Evolutionary conservation across 92 coral and sea anemone genomes (phyloP), one percentile per base, ranked within the genome.

Genomic region (Epizoanthus illoricatus): DNA sequence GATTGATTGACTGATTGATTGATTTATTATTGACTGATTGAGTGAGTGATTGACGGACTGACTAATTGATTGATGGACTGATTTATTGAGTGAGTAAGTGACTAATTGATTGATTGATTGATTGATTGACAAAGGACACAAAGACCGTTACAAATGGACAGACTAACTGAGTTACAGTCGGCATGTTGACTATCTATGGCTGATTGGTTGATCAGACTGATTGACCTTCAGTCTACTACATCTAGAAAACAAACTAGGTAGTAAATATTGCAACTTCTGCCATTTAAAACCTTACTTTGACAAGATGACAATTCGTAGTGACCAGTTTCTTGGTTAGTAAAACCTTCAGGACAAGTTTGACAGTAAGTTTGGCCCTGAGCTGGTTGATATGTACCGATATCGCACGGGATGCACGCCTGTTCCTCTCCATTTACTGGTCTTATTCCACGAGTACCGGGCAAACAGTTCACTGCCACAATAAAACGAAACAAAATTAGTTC

Each of bases 361-460:
- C 94, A 89, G 4, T 78, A 52, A 56, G 59, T 75, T 39, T 86
- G 90, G 28, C 92, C 94, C 24, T 87, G 71, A 81, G 21, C 23
- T 15, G 90, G 84, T 64, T 91, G 94, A 81, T 88, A 86, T 20
- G 89, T 63, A 42, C 92, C 90, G 28, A 69, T 63, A 57, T 71
- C 86, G 72, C 94, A 91, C 64, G 81, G 82, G 5, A 15, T 45
- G 62, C 94, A 91, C 4, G 75, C 65, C 54, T 55, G 62, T 16
- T 71, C 75, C 16, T 73, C 61, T 47, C 73, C 68, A 49, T 80
- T 74, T 9, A 60, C 75, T 69, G 81, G 59, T 15, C 65, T 42
- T 76, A 13, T 15, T 9, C 80, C 90, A 68, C 68, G 73, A 61
- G 55, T 75, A 28, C 90, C 87, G 12, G 73, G 92, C 4, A 62